These are phyloP conservation scores for Dascyllus trimaculatus DNA, from an alignment of 2,113 vertebrate genomes.

Conservation along the genomic window DNA sequence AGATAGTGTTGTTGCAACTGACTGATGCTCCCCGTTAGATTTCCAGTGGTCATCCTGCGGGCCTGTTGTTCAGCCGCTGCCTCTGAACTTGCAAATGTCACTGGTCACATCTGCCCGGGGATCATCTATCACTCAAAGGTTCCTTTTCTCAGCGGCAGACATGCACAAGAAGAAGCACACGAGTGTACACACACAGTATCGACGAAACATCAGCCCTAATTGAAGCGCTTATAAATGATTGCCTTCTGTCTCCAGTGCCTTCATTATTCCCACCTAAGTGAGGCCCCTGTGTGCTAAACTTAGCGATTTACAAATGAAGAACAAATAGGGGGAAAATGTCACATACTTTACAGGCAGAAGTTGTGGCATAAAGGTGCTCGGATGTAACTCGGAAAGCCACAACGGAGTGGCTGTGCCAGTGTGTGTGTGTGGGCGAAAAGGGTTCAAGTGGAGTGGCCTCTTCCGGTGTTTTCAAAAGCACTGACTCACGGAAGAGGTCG, in stretches of 20 bases:
- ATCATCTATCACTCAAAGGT: slow-evolving; percentile 45
- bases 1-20: slow-evolving; percentile 19
- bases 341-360: slow-evolving; percentile 1
- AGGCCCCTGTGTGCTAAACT: not conserved
- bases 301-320: not conserved
- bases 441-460: slow-evolving; percentile 57
- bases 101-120: slow-evolving; percentile 38
- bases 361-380: not conserved
- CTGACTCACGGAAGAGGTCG: slow-evolving; percentile 57
- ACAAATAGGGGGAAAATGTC: slow-evolving; percentile 11
- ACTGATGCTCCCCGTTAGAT: slow-evolving; percentile 18
- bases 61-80: slow-evolving; percentile 11
- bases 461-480: slow-evolving; percentile 57
- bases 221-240: not conserved
- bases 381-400: slow-evolving; percentile 18
- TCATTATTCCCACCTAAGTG: not conserved
- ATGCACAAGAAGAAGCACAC: slow-evolving; percentile 13
- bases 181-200: not conserved
- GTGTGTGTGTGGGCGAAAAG: slow-evolving; percentile 58
- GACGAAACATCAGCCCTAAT: slow-evolving; percentile 1
- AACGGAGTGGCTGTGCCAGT: slow-evolving; percentile 20
- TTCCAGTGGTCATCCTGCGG: not conserved
- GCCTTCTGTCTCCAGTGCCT: not conserved
- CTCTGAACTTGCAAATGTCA: slow-evolving; percentile 62
- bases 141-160: slow-evolving; percentile 16